Conservation (phyloP, 2,888 invertebrate species). For the Hirudinaria manillensis region DNA sequence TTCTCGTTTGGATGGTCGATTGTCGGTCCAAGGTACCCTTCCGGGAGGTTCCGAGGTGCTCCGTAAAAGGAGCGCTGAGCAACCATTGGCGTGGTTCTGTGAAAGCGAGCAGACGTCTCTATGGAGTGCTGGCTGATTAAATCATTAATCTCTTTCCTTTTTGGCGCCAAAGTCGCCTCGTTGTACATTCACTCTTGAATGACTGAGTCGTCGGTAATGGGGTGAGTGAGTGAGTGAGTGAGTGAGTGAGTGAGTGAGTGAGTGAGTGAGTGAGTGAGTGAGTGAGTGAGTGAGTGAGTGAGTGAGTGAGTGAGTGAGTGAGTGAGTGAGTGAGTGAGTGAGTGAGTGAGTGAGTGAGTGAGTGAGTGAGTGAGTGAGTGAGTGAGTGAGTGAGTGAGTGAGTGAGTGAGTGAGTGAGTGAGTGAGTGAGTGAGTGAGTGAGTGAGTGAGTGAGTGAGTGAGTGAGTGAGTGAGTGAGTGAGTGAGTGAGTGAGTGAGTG, state of each 20-base stretch:
- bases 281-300: neutral
- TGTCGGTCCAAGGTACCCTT: no score
- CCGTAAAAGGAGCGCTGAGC: no score
- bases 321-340: neutral
- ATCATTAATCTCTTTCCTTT: no score
- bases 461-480: neutral
- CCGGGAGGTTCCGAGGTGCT: no score
- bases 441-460: constrained; percentile 7
- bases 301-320: constrained; percentile 1
- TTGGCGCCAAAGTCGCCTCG: no score
- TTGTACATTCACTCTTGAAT: no score
- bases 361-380: neutral
- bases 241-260: neutral
- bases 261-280: neutral
- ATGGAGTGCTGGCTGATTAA: no score
- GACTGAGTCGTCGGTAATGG: neutral
- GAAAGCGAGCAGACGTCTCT: no score
- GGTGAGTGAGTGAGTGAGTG: neutral
- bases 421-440: constrained; percentile 7
- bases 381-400: constrained; percentile 7
- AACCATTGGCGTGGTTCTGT: no score
- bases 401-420: constrained; percentile 7
- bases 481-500: neutral
- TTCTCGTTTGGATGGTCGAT: no score
- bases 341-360: neutral